These are phyloP conservation scores for Chiridota heheva DNA, from an alignment of 35 echinoderm and acorn worm genomes.

Conservation along the genomic window DNA sequence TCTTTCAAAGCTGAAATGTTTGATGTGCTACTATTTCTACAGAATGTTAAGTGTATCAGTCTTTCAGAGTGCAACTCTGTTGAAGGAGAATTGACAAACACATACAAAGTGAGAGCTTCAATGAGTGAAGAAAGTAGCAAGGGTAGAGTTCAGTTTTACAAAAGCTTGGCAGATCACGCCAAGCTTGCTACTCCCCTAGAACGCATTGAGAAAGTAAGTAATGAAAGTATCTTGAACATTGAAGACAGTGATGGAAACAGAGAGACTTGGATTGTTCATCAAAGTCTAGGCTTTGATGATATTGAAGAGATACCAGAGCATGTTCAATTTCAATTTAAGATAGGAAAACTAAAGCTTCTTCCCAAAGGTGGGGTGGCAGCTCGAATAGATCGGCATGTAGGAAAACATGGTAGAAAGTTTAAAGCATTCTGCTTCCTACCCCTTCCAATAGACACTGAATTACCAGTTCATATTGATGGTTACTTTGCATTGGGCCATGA, in stretches of 20 bases:
- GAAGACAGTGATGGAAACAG: background rate
- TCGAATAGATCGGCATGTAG: background rate
- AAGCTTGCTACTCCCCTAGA: background rate
- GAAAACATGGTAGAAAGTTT: background rate
- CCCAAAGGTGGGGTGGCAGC: conserved; percentile 49
- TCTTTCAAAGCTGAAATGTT: conserved; percentile 10
- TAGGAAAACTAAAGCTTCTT: conserved; percentile 9
- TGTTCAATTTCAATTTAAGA: too few species aligned
- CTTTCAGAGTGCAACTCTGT: background rate
- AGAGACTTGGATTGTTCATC: conserved; percentile 26
- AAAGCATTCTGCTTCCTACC: conserved; percentile 74
- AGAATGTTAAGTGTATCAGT: conserved; percentile 14
- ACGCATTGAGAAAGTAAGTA: background rate
- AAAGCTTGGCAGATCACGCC: background rate
- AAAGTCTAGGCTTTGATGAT: conserved; percentile 2
- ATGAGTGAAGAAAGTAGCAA: background rate
- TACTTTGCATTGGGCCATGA: conserved; percentile 69
- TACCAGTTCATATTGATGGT: conserved; percentile 84
- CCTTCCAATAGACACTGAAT: conserved; percentile 56
- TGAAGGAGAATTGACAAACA: background rate
- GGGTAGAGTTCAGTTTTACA: background rate
- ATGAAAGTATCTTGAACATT: background rate
- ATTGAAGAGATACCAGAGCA: too few species aligned
- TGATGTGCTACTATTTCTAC: conserved; percentile 27
- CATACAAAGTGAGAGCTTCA: conserved; percentile 10